phyloP scores from a whole-genome alignment of 2,797 vertebrate genomes.

The Chelon labrosus region DNA sequence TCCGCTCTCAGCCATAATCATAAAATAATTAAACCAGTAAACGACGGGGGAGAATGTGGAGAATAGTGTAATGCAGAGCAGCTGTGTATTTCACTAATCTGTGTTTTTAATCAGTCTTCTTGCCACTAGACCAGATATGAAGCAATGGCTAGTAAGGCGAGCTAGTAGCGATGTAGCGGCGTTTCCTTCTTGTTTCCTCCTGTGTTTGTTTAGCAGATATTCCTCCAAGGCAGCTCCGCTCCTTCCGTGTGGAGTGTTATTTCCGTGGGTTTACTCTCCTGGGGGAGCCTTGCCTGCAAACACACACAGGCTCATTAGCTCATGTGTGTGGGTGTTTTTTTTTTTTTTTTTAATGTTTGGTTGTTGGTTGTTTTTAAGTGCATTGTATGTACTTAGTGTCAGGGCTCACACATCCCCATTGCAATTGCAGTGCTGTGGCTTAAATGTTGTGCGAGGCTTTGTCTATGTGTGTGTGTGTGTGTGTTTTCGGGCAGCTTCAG shows the following conservation, averaged over 20 bases:
- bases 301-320: conserved; percentile 76
- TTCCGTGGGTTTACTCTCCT: conserved; percentile 71
- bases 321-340: conserved; percentile 45
- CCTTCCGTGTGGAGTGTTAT: conserved; percentile 55
- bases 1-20: neutral
- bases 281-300: conserved; percentile 67
- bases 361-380: conserved; percentile 55
- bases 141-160: conserved; percentile 27
- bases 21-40: conserved; percentile 17
- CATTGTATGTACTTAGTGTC: conserved; percentile 31
- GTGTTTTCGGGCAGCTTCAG: conserved; percentile 48
- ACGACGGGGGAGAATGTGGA: neutral
- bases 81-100: conserved; percentile 21
- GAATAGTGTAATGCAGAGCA: conserved; percentile 18
- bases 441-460: conserved; percentile 20
- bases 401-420: conserved; percentile 15
- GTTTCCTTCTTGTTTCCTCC: conserved; percentile 66
- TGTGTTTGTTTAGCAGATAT: conserved; percentile 70
- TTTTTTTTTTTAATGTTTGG: conserved; percentile 54
- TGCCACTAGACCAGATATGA: conserved; percentile 31
- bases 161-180: conserved; percentile 30
- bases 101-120: conserved; percentile 19
- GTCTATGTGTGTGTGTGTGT: conserved; percentile 34
- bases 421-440: conserved; percentile 23
- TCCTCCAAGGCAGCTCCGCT: conserved; percentile 60